A percentile compares a stretch with the other conserved stretches of the same genome.
Evolutionary conservation across 2,797 vertebrate species (phyloP).

Genomic region (Brachyalestes nurse): DNA sequence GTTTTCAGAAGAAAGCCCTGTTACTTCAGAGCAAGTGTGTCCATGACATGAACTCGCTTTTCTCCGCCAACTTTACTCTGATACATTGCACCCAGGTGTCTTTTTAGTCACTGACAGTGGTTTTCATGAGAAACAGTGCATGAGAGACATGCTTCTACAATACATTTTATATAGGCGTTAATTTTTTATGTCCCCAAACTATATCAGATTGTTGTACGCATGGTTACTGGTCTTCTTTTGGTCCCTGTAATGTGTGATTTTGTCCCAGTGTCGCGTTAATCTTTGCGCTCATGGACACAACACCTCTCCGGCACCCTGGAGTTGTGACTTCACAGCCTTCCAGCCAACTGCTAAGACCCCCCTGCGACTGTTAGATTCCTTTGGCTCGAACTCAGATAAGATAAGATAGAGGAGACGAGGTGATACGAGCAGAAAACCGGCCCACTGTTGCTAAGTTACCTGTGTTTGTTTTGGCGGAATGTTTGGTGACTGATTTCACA

Average conservation of each 20-base stretch:
- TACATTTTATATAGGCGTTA: too few relatives aligned
- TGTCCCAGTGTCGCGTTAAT: not conserved
- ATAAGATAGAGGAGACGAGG: constrained; percentile 13
- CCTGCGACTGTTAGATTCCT: constrained; percentile 2
- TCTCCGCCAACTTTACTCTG: too few relatives aligned
- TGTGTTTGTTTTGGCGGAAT: constrained; percentile 40
- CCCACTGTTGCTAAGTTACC: constrained; percentile 36
- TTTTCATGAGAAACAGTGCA: too few relatives aligned
- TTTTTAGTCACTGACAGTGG: too few relatives aligned
- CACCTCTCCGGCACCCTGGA: constrained; percentile 8
- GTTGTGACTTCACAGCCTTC: constrained; percentile 36
- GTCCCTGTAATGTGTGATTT: not conserved
- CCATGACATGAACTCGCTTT: too few relatives aligned
- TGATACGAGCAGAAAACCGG: not conserved
- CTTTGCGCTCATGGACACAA: constrained; percentile 7
- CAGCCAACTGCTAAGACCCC: constrained; percentile 22
- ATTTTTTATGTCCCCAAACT: too few relatives aligned
- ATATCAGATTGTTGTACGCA: too few relatives aligned
- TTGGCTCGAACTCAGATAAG: constrained; percentile 11
- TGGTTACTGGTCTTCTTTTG: not conserved
- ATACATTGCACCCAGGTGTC: too few relatives aligned
- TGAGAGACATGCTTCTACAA: too few relatives aligned
- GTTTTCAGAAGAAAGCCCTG: too few relatives aligned
- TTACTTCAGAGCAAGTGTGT: too few relatives aligned
- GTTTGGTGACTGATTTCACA: constrained; percentile 19